Percentiles rank a stretch among this genome's conserved stretches.
phyloP scores from a whole-genome alignment of 2,113 vertebrate genomes.

The Phaethon lepturus region DNA sequence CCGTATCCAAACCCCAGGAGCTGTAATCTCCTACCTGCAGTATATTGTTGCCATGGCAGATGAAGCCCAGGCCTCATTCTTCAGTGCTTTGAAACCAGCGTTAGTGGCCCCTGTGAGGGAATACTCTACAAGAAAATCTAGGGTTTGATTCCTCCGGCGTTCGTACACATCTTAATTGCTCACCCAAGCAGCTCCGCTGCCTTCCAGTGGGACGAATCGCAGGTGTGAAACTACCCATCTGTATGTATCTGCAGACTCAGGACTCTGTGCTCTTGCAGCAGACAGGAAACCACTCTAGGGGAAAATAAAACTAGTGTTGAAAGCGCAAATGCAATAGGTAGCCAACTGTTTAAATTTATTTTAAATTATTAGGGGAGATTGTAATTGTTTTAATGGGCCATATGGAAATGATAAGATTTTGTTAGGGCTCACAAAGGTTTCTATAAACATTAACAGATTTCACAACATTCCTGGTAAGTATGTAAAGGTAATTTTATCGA shows the following conservation, averaged over 20 bases:
- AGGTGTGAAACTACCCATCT: conserved; percentile 21
- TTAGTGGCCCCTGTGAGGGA: conserved; percentile 23
- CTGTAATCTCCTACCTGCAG: conserved; percentile 17
- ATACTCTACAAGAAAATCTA: background rate
- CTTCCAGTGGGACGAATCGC: background rate
- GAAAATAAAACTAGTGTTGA: background rate
- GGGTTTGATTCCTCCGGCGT: background rate
- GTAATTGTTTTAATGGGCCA: background rate
- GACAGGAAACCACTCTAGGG: background rate
- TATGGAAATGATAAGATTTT: background rate
- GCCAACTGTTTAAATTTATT: background rate
- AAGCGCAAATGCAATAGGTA: background rate
- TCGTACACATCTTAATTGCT: conserved; percentile 1
- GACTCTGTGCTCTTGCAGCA: background rate
- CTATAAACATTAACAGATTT: background rate
- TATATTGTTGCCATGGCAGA: conserved; percentile 16
- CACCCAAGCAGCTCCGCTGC: background rate
- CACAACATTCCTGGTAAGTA: background rate
- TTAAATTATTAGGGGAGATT: background rate
- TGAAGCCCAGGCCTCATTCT: conserved; percentile 9
- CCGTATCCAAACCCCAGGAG: background rate
- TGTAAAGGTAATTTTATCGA: background rate
- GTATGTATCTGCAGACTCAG: conserved; percentile 10
- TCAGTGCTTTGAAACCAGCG: background rate
- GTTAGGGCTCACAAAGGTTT: background rate